phyloP scores from a whole-genome alignment of 2,888 invertebrate species.

The Dicyrtoma fusca region DNA sequence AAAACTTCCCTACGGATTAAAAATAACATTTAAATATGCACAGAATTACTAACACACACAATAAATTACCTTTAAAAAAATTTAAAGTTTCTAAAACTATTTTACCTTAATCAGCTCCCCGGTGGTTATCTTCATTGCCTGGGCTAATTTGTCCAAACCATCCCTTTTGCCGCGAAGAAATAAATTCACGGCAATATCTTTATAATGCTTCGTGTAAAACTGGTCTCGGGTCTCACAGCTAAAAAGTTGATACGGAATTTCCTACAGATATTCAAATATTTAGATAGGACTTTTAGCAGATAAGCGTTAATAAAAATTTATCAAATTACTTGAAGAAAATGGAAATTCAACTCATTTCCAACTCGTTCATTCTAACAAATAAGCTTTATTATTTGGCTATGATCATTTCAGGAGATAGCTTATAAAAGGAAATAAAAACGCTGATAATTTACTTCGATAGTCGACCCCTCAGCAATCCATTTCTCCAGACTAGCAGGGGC shows the following conservation, averaged over 20 bases:
- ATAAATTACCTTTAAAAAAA: conserved; percentile 17
- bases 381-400: no score
- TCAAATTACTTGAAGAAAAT: no score
- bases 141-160: conserved; percentile 58
- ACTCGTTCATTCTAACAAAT: no score
- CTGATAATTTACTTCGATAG: conserved; percentile 37
- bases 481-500: conserved; percentile 44
- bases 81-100: conserved; percentile 57
- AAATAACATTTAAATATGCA: neutral
- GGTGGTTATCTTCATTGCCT: conserved; percentile 56
- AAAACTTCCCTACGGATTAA: conserved; percentile 39
- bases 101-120: conserved; percentile 58
- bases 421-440: no score
- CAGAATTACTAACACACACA: no score
- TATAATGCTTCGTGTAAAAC: conserved; percentile 61
- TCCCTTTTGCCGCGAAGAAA: conserved; percentile 59
- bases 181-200: conserved; percentile 61
- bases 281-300: no score
- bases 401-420: no score
- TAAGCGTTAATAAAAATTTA: no score
- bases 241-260: conserved; percentile 60
- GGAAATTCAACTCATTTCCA: no score
- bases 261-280: no score
- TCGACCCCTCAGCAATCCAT: conserved; percentile 32
- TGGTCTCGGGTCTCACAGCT: conserved; percentile 59